Evolutionary conservation across 2,797 vertebrate genomes (phyloP).

Genomic region (Danio choprae): DNA sequence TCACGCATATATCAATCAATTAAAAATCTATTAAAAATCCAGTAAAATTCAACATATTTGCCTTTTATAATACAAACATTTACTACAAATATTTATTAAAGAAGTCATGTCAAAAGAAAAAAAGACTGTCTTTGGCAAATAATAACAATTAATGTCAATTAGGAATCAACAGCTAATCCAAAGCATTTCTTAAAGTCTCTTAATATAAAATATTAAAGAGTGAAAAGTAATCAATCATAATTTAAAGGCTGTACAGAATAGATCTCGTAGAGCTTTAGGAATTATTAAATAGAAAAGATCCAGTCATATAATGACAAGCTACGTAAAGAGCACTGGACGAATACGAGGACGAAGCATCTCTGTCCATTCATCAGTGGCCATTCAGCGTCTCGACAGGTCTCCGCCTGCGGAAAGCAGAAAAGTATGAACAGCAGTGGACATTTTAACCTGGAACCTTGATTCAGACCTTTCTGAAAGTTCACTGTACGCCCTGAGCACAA

Average conservation of each 20-base stretch:
- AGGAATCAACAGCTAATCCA: neutral
- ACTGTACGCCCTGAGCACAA: neutral
- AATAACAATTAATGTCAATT: neutral
- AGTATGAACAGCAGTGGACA: constrained; percentile 37
- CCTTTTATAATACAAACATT: neutral
- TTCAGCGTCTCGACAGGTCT: constrained; percentile 79
- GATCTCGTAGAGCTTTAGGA: constrained; percentile 62
- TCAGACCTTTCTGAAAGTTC: constrained; percentile 2
- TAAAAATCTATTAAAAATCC: neutral
- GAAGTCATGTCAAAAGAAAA: constrained; percentile 11
- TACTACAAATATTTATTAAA: constrained; percentile 26
- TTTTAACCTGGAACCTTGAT: constrained; percentile 5
- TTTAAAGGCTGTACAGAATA: constrained; percentile 72
- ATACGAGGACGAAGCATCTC: constrained; percentile 21
- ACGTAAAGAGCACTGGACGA: constrained; percentile 59
- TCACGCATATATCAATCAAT: too few relatives aligned
- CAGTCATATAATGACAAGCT: constrained; percentile 76
- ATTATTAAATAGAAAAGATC: constrained; percentile 62
- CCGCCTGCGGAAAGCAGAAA: constrained; percentile 71
- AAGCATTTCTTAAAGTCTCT: neutral
- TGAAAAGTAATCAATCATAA: constrained; percentile 51
- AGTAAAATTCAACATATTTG: neutral
- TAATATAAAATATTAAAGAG: constrained; percentile 28
- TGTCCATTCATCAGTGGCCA: constrained; percentile 30
- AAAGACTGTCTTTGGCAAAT: constrained; percentile 47